Evolutionary conservation across 2,113 vertebrate species (phyloP), one percentile per base, ranked within the genome.

Genomic region (Noctilio leporinus): DNA sequence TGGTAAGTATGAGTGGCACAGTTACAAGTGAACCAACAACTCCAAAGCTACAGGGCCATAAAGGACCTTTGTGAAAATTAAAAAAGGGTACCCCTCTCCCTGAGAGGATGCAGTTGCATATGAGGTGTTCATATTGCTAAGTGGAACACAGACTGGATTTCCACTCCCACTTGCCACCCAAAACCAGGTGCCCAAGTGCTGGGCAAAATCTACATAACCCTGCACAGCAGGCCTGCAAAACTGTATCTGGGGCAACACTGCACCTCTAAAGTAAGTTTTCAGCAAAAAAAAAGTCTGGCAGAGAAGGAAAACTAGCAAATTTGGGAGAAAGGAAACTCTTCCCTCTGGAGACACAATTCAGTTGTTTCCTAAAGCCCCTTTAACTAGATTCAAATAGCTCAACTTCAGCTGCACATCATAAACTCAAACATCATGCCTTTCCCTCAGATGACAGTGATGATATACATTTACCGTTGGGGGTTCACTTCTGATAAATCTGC

Each of bases 291-390:
- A 40, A 4, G 16, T 86, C 85, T 86, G 77, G 38, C 38, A 77
- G 62, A 91, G 38, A 93, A 69, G 47, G 26, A 85, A 94, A 95
- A 93, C 35, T 12, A 95, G 75, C 80, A 91, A 84, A 95, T 94
- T 43, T 84, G n/a, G 40, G 28, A 89, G 47, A 80, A 78, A 91
- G 22, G 15, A 94, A 67, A 95, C n/a, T 78, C 55, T 95, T 93
- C 15, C 70, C 86, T 51, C 40, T 35, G 64, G 30, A 94, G 11
- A 17, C 45, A 64, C 38, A 82, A 89, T 80, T 80, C 70, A 84
- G 53, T 86, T 92, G 22, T 85, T 69, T 94, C 40, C 80, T 81
- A 59, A 72, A 86, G 35, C 75, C 14, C 20, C 28, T 95, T 78
- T 80, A 47, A 51, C 38, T 62, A 24, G 33, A 38, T 76, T 93